Conservation (phyloP, 2,113 vertebrate genomes). For the Grammomys surdaster region DNA sequence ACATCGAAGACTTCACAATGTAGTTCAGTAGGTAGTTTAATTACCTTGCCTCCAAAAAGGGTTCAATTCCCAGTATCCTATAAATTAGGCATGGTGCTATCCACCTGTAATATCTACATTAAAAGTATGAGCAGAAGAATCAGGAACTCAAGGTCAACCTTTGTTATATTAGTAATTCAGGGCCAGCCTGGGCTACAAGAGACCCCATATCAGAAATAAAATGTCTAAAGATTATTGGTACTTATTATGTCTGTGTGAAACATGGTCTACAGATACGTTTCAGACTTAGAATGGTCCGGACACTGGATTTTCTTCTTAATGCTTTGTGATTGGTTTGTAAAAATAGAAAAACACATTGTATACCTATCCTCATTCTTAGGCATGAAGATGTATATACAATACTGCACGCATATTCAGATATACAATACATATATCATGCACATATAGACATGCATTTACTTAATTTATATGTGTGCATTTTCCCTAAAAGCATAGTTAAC, state of each 20-base stretch:
- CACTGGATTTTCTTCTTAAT: not conserved
- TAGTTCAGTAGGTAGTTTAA: not conserved
- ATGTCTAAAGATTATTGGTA: not conserved
- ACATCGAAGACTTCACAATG: not conserved
- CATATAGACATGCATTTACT: not conserved
- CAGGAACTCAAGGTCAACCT: not conserved
- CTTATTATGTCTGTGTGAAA: not conserved
- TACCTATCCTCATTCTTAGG: not conserved
- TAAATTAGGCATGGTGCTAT: not conserved
- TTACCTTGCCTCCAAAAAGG: not conserved
- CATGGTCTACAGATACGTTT: not conserved
- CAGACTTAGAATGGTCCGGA: not conserved
- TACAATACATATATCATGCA: not conserved
- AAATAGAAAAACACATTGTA: not conserved
- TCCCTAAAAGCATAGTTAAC: not conserved
- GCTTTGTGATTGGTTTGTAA: not conserved
- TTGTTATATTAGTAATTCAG: not conserved
- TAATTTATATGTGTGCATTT: not conserved
- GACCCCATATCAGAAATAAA: not conserved
- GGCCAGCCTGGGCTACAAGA: not conserved
- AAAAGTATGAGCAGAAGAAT: not conserved
- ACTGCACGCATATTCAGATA: not conserved
- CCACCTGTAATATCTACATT: not conserved
- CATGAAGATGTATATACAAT: accelerated
- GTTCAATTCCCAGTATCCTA: too few relatives aligned